These are phyloP conservation scores for Fregata magnificens DNA, from an alignment of 2,113 vertebrate genomes.

Conservation along the genomic window DNA sequence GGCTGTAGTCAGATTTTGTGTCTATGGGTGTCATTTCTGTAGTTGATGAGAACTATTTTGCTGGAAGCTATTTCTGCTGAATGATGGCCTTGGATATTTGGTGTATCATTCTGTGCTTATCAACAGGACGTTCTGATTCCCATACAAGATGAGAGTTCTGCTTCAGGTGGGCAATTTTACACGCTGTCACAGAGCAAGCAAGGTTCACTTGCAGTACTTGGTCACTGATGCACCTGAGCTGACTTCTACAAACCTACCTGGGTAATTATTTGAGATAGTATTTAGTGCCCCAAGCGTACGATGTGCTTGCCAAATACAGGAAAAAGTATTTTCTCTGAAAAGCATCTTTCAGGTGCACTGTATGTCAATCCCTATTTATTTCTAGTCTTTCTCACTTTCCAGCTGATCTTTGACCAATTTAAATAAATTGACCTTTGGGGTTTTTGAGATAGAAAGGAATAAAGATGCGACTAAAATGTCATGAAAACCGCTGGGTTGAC, in stretches of 20 bases:
- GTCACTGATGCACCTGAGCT: not conserved
- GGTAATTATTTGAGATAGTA: not conserved
- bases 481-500: not conserved
- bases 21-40: not conserved
- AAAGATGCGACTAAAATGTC: constrained; percentile 34
- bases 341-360: not conserved
- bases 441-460: constrained; percentile 30
- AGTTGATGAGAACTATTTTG: not conserved
- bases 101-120: not conserved
- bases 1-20: not conserved
- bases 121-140: not conserved
- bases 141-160: not conserved
- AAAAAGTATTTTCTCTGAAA: not conserved
- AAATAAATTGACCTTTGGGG: constrained; percentile 52
- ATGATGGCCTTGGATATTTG: not conserved
- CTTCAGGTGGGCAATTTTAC: not conserved
- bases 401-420: constrained; percentile 17
- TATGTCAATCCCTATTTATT: not conserved
- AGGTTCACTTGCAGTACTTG: not conserved
- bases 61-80: not conserved
- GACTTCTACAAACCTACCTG: not conserved
- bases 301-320: not conserved
- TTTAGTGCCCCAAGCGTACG: not conserved
- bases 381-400: not conserved
- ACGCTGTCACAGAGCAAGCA: not conserved